phyloP scores from a whole-genome alignment of 2,888 invertebrate species.

The Augiades crinisus region DNA sequence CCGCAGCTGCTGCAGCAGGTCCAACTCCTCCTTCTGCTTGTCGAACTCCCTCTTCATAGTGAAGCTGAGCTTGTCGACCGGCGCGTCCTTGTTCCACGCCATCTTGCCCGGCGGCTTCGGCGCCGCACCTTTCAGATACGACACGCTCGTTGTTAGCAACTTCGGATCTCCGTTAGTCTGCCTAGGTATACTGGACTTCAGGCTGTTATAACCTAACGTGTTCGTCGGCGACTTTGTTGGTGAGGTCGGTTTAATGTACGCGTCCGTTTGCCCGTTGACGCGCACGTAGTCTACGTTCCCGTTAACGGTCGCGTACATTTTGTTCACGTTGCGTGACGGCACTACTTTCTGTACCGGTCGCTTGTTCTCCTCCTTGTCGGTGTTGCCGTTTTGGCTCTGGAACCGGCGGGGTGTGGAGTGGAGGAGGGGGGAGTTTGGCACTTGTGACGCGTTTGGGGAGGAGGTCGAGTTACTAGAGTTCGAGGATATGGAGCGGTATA shows the following conservation, averaged over 20 bases:
- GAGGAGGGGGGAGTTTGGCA: constrained; percentile 70
- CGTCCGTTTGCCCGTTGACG: constrained; percentile 53
- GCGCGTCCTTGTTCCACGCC: constrained; percentile 87
- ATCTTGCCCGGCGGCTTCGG: constrained; percentile 77
- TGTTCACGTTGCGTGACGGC: constrained; percentile 85
- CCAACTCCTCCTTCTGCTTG: constrained; percentile 93
- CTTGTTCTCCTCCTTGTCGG: constrained; percentile 78
- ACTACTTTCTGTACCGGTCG: constrained; percentile 90
- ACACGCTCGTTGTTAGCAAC: constrained; percentile 80
- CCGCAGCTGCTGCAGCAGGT: constrained; percentile 91
- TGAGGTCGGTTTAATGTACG: constrained; percentile 85
- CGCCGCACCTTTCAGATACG: constrained; percentile 81
- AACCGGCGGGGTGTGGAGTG: constrained; percentile 76
- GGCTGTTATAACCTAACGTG: constrained; percentile 82
- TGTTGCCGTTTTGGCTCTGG: constrained; percentile 59
- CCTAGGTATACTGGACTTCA: constrained; percentile 61
- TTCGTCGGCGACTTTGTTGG: constrained; percentile 83
- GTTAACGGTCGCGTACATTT: constrained; percentile 74
- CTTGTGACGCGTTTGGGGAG: constrained; percentile 58
- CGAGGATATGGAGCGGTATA: constrained; percentile 60
- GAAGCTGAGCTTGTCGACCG: constrained; percentile 90
- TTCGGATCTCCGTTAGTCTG: constrained; percentile 66
- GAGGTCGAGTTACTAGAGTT: constrained; percentile 49
- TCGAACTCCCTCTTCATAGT: constrained; percentile 96
- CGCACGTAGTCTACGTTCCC: constrained; percentile 63